phyloP scores from a whole-genome alignment of 2,888 invertebrate species.

The Apotomis betuletana region DNA sequence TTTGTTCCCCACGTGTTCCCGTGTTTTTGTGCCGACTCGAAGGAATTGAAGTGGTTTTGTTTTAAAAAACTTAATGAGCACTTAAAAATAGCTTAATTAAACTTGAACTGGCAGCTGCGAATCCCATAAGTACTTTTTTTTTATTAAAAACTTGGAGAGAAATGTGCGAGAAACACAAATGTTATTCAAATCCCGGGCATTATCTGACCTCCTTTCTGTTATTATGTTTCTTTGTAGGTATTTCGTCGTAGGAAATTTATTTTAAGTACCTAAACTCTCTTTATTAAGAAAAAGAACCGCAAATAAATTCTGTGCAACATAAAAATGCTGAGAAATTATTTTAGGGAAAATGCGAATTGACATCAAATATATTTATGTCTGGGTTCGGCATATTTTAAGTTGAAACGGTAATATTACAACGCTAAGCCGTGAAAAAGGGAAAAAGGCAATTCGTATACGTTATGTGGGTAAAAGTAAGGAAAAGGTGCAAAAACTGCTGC shows the following conservation, averaged over 20 bases:
- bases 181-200: conserved; percentile 43
- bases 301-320: not conserved
- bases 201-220: conserved; percentile 47
- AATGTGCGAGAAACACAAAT: conserved; percentile 43
- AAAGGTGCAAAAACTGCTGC: conserved; percentile 53
- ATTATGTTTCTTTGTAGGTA: conserved; percentile 41
- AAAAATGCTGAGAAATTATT: conserved; percentile 19
- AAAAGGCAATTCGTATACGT: conserved; percentile 51
- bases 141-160: conserved; percentile 44
- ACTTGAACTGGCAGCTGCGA: conserved; percentile 36
- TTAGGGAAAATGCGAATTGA: conserved; percentile 6
- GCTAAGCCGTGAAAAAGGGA: conserved; percentile 46
- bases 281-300: conserved; percentile 24
- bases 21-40: conserved; percentile 48
- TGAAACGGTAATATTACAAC: conserved; percentile 37
- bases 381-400: conserved; percentile 37
- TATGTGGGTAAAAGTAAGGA: conserved; percentile 48
- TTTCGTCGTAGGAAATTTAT: conserved; percentile 25
- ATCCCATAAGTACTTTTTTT: conserved; percentile 43
- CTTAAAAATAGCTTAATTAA: conserved; percentile 47
- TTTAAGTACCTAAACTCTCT: conserved; percentile 9
- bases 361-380: conserved; percentile 31
- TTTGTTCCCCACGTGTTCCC: conserved; percentile 74
- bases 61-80: conserved; percentile 54
- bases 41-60: conserved; percentile 23